Base-by-base conservation (phyloP, 2,888 invertebrate species). In the Thysanoteuthis rhombus region DNA sequence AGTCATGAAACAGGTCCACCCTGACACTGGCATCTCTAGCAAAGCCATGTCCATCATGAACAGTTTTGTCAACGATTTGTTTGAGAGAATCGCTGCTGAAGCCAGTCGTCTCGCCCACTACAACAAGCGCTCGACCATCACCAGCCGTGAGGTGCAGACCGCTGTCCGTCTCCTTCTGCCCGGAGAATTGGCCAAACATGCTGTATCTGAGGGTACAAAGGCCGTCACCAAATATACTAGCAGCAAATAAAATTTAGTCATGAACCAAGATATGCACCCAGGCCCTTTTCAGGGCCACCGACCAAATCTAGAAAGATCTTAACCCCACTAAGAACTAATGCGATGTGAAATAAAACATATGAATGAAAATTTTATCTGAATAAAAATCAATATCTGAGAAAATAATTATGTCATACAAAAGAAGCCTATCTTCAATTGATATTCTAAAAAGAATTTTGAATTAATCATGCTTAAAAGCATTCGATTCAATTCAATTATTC, bases 131-230 rank as follows among this genome's bases (percentile, higher is more conserved):
- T 94, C 95, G 45, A 96, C 95, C 94, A 97, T 98, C 96, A 98
- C 98, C 0, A 98, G 98, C 94, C 97, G 98, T 93, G 98, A 98
- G 95, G 97, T 98, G 28, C 98, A 98, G 95, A 98, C 98, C 0
- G 98, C 98, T 0, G 98, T 98, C 0, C 97, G 98, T 90, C 97
- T 98, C 0, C 95, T 98, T 0, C 97, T 98, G 8, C 98, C 98
- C 0, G 98, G 98, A 16, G 98, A 98, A 96, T 96, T 98, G 94
- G 98, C 98, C 0, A 98, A 98, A 94, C 98, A 98, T 96, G 98
- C 98, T 0, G 98, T 96, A 75, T 94, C 94, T 89, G 95, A 95
- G 93, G 95, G 95, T 91, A 96, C 96, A 93, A 96, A 96, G 94
- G 95, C 98, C 25, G 95, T 96, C 47, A 96, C 96, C 93, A 96